Conservation (phyloP, 2,888 invertebrate genomes). For the Trichopoda pennipes region DNA sequence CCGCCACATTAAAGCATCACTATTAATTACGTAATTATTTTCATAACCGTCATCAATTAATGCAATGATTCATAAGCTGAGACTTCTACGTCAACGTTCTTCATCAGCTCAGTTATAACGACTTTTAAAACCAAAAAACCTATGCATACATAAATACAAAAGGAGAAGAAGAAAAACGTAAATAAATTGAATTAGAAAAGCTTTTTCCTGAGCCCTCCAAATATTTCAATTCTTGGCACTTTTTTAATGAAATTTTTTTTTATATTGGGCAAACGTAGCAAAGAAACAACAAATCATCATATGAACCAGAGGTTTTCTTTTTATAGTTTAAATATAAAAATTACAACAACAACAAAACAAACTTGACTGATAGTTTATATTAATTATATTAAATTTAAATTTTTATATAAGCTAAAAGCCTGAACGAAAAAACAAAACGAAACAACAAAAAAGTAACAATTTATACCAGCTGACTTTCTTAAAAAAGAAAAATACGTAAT, state of each 20-base stretch:
- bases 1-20: slow-evolving; percentile 24
- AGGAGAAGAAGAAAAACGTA: slow-evolving; percentile 6
- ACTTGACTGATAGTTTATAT: slow-evolving; percentile 73
- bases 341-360: slow-evolving; percentile 57
- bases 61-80: slow-evolving; percentile 55
- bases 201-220: slow-evolving; percentile 49
- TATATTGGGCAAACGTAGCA: slow-evolving; percentile 1
- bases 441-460: slow-evolving; percentile 36
- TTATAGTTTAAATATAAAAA: slow-evolving; percentile 54
- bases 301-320: slow-evolving; percentile 60
- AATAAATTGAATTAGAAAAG: slow-evolving; percentile 35
- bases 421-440: slow-evolving; percentile 46
- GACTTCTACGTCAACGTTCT: slow-evolving; percentile 33
- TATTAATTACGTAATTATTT: slow-evolving; percentile 38
- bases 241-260: slow-evolving; percentile 43
- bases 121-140: slow-evolving; percentile 27
- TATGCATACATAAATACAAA: neutral
- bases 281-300: slow-evolving; percentile 53
- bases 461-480: slow-evolving; percentile 44
- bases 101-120: slow-evolving; percentile 10
- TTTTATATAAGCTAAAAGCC: slow-evolving; percentile 60
- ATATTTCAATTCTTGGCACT: slow-evolving; percentile 52
- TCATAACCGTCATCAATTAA: slow-evolving; percentile 20
- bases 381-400: slow-evolving; percentile 64
- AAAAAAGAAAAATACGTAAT: slow-evolving; percentile 27